Percentiles rank a stretch among this genome's conserved stretches.
Evolutionary conservation across 2,888 invertebrate species (phyloP).

Genomic region (Drosophila paracracens): DNA sequence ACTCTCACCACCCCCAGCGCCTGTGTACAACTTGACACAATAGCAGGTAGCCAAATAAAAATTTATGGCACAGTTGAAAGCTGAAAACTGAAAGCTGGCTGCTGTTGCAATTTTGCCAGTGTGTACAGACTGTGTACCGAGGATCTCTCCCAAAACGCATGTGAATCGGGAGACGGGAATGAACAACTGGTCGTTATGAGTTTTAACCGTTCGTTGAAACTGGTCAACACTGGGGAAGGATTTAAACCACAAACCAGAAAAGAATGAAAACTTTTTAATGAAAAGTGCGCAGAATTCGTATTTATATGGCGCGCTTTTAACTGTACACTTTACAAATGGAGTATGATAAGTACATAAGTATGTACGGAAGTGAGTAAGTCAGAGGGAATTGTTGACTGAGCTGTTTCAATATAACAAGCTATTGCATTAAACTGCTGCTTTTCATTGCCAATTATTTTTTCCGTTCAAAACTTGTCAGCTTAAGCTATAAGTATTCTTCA

Average conservation of each 20-base stretch:
- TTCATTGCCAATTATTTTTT: not conserved
- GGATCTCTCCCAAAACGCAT: constrained; percentile 21
- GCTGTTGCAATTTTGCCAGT: constrained; percentile 53
- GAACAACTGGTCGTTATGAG: constrained; percentile 66
- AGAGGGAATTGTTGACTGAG: constrained; percentile 3
- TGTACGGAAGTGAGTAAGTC: not conserved
- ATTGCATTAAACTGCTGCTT: not conserved
- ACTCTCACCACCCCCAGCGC: constrained; percentile 16
- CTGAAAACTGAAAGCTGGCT: constrained; percentile 75
- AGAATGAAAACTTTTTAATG: constrained; percentile 63
- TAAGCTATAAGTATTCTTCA: not conserved
- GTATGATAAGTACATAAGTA: not conserved
- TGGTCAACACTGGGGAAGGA: constrained; percentile 34
- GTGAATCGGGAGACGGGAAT: constrained; percentile 9
- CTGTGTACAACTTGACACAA: constrained; percentile 70
- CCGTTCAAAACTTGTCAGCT: not conserved
- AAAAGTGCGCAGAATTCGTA: constrained; percentile 58
- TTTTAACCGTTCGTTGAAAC: constrained; percentile 54
- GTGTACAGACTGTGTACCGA: constrained; percentile 36
- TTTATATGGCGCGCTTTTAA: constrained; percentile 28
- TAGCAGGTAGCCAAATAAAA: constrained; percentile 75
- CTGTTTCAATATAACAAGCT: constrained; percentile 1
- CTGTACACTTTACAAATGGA: constrained; percentile 10
- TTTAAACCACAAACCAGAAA: constrained; percentile 61
- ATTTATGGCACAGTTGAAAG: constrained; percentile 66